Percentiles rank a stretch among this genome's conserved stretches.
Evolutionary conservation across 2,113 vertebrate species (phyloP).

Genomic region (Neodon shergylaensis): DNA sequence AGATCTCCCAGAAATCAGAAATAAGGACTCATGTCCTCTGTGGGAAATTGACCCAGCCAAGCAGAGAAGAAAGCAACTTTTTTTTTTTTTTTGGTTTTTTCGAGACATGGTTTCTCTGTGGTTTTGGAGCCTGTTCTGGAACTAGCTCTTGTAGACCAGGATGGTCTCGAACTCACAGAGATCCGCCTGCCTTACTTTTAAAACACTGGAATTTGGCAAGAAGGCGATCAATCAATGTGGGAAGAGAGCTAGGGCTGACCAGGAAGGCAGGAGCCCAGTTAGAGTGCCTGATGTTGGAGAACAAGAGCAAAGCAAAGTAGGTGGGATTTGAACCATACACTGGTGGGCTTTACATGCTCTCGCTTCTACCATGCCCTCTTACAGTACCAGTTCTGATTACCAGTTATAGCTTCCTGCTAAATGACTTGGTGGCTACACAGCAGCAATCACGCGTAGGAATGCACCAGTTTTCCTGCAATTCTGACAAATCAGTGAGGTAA

Average conservation of each 20-base stretch:
- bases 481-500: not conserved
- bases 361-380: not conserved
- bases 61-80: conserved; percentile 5
- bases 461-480: not conserved
- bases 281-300: not conserved
- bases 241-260: not conserved
- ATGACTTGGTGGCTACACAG: not conserved
- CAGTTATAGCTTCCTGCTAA: not conserved
- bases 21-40: not conserved
- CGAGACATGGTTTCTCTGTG: no score
- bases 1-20: not conserved
- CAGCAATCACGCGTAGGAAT: not conserved
- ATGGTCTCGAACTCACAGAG: no score
- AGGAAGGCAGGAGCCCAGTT: not conserved
- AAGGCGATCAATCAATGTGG: not conserved
- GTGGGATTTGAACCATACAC: conserved; percentile 17
- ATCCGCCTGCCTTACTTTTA: no score
- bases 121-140: no score
- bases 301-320: not conserved
- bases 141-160: no score
- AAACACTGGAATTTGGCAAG: not conserved
- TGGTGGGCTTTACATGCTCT: not conserved
- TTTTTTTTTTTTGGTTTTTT: no score
- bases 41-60: not conserved
- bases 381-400: not conserved